A percentile compares a stretch with the other conserved stretches of the same genome.
phyloP scores from a whole-genome alignment of 2,888 invertebrate genomes.

The Bellardia bayeri region DNA sequence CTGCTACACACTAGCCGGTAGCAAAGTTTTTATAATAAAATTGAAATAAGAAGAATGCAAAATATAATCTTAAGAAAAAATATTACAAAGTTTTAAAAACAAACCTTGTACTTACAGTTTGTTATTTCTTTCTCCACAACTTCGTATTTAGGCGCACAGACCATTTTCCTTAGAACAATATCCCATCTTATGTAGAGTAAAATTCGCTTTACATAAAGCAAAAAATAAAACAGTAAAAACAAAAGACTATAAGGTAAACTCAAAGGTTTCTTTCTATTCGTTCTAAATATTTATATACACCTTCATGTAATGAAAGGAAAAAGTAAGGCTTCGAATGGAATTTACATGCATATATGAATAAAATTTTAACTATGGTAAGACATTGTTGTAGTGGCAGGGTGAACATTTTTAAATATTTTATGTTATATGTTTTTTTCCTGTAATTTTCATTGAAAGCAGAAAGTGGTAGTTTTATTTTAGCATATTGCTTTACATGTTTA shows the following conservation, averaged over 20 bases:
- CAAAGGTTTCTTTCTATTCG: constrained; percentile 27
- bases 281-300: constrained; percentile 26
- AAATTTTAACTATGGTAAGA: background rate
- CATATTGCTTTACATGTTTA: too few relatives aligned
- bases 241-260: constrained; percentile 17
- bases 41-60: constrained; percentile 12
- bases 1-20: constrained; percentile 42
- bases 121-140: constrained; percentile 25
- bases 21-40: constrained; percentile 57
- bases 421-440: background rate
- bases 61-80: constrained; percentile 21
- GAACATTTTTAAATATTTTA: constrained; percentile 5
- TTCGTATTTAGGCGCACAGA: constrained; percentile 11
- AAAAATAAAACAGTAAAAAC: constrained; percentile 52
- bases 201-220: constrained; percentile 28
- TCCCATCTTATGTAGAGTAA: constrained; percentile 18
- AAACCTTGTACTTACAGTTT: constrained; percentile 63
- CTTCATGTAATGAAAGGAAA: background rate
- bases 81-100: constrained; percentile 59
- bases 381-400: background rate
- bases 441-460: too few relatives aligned
- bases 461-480: too few relatives aligned
- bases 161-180: constrained; percentile 13
- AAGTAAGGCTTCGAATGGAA: background rate
- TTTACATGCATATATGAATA: background rate